phyloP scores from a whole-genome alignment of 1,140 invertebrate genomes.

The Drosophila sechellia region DNA sequence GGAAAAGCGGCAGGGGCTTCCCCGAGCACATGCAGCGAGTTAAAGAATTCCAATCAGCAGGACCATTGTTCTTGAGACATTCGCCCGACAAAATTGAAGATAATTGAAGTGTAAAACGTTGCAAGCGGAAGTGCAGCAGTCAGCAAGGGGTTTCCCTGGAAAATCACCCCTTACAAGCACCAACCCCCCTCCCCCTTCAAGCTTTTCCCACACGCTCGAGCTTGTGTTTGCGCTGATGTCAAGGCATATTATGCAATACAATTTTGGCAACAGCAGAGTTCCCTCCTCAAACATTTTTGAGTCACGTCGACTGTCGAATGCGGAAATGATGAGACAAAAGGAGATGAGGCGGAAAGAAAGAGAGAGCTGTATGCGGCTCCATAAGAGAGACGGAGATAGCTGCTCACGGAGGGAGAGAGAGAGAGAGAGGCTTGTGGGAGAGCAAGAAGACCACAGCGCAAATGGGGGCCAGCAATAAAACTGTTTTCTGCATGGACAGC shows the following conservation, averaged over 20 bases:
- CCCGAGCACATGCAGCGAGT: slow-evolving; percentile 70
- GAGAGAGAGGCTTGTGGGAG: no score
- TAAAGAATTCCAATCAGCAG: slow-evolving; percentile 82
- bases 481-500: slow-evolving; percentile 61
- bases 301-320: slow-evolving; percentile 65
- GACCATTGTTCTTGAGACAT: slow-evolving; percentile 81
- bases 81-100: slow-evolving; percentile 78
- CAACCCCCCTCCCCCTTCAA: not conserved
- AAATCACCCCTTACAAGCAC: not conserved
- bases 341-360: not conserved
- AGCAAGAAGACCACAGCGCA: slow-evolving; percentile 44
- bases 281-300: slow-evolving; percentile 55
- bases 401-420: not conserved
- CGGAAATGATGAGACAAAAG: slow-evolving; percentile 66
- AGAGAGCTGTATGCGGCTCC: not conserved
- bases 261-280: slow-evolving; percentile 47
- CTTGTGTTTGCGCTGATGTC: slow-evolving; percentile 57
- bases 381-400: not conserved
- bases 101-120: slow-evolving; percentile 82
- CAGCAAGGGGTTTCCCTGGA: slow-evolving; percentile 45
- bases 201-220: not conserved
- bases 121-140: slow-evolving; percentile 76
- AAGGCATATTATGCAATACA: slow-evolving; percentile 76
- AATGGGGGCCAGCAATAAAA: slow-evolving; percentile 62
- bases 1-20: slow-evolving; percentile 6